A percentile compares a stretch with the other conserved stretches of the same genome.
Conservation (phyloP, 2,113 vertebrate species). For the Caranx melampygus region DNA sequence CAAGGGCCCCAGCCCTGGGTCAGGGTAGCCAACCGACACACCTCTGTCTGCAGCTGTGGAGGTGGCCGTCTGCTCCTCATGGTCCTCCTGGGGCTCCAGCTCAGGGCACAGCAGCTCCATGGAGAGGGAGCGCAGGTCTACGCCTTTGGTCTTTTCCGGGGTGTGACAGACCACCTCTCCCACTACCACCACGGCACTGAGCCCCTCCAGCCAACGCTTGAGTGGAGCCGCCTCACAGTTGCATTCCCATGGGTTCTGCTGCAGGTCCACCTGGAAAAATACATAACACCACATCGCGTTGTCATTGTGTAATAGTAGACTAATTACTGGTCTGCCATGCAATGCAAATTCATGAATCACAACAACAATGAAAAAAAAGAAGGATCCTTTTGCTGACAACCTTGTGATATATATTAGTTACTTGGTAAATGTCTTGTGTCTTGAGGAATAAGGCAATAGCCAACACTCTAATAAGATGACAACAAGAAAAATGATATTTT, state of each 20-base stretch:
- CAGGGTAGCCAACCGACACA: slow-evolving; percentile 81
- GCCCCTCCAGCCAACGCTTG: slow-evolving; percentile 97
- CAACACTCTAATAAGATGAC: slow-evolving; percentile 47
- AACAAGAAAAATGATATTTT: slow-evolving; percentile 57
- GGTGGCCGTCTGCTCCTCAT: slow-evolving; percentile 70
- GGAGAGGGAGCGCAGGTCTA: slow-evolving; percentile 90
- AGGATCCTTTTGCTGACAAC: slow-evolving; percentile 10
- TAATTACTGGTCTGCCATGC: slow-evolving; percentile 49
- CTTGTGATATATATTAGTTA: slow-evolving; percentile 9
- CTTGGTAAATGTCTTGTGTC: slow-evolving; percentile 23
- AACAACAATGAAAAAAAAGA: slow-evolving; percentile 8
- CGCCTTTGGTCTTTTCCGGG: slow-evolving; percentile 88
- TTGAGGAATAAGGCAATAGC: slow-evolving; percentile 31
- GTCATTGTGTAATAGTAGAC: slow-evolving; percentile 46
- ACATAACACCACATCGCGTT: slow-evolving; percentile 50
- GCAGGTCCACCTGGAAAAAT: slow-evolving; percentile 92
- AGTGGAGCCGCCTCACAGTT: slow-evolving; percentile 93
- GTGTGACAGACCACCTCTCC: slow-evolving; percentile 93
- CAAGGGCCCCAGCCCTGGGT: slow-evolving; percentile 82
- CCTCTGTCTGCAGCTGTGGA: slow-evolving; percentile 78
- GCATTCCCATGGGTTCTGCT: slow-evolving; percentile 98
- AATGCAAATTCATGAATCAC: slow-evolving; percentile 52
- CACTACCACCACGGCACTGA: slow-evolving; percentile 94
- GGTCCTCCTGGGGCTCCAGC: slow-evolving; percentile 78
- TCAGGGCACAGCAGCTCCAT: slow-evolving; percentile 91